Evolutionary conservation across 1,140 invertebrate genomes (phyloP), one percentile per base, ranked within the genome.

Genomic region (Zaprionus taronus): DNA sequence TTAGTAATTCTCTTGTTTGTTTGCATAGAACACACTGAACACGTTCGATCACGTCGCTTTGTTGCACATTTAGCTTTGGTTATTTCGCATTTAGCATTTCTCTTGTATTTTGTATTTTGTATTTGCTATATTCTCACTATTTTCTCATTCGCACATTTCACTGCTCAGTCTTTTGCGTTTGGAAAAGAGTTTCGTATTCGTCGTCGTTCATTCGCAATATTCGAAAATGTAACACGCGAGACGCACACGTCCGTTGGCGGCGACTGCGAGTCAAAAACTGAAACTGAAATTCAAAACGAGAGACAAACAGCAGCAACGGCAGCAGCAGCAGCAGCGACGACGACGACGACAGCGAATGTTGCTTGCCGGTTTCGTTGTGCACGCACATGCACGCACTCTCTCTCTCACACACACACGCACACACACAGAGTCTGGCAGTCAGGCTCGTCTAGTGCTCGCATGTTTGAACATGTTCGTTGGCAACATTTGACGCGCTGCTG

Each of bases 231-330:
- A 67, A 69, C 58, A 72, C 81, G 79, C 84, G 75, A 90, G 71
- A 72, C 69, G 58, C 70, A 82, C 85, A 90, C 85, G 79, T 90
- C 85, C 69, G 70, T 68, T 73, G n/a, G 70, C 73, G 71, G 67
- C 72, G 79, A 80, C 86, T 61, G 60, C 82, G 79, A 82, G 73
- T 85, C 77, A 79, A 75, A 85, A 90, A 85, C 86, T 89, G 84
- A 89, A 81, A 65, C 68, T 79, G 55, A 80, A 82, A 64, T 81
- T 68, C 72, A 60, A 78, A 79, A 26, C 41, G 73, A 62, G 64
- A 69, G 71, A 5, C 55, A 17, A 61, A n/a, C 61, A 62, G 31
- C 69, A 65, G 61, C 69, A 56, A 11, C 9, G 31, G 34, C 79
- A 44, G 3, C 31, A 0, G 31, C 79, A 60, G 14, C 51, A 47